These are phyloP conservation scores for Subanguina moxae DNA, from an alignment of 1,140 invertebrate genomes.

Conservation along the genomic window DNA sequence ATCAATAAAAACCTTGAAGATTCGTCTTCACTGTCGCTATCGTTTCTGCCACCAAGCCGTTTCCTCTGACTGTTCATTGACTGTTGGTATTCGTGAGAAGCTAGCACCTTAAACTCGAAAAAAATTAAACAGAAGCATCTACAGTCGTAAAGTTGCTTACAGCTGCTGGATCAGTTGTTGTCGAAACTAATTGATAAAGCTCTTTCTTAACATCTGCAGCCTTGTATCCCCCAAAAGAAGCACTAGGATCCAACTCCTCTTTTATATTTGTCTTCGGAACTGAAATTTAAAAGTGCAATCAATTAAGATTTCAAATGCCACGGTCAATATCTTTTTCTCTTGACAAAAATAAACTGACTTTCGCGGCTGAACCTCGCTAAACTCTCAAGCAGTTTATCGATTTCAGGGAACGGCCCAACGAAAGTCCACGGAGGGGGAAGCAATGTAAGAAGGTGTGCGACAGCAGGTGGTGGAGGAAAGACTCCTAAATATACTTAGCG, in stretches of 20 bases:
- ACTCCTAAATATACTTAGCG: constrained; percentile 23
- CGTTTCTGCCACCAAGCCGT: constrained; percentile 9
- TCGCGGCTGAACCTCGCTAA: constrained; percentile 44
- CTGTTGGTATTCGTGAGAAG: constrained; percentile 40
- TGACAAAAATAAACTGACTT: constrained; percentile 43
- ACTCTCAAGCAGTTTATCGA: constrained; percentile 48
- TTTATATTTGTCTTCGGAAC: constrained; percentile 38
- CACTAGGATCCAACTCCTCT: constrained; percentile 44
- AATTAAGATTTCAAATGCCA: background rate
- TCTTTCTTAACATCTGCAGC: constrained; percentile 57
- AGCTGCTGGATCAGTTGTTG: constrained; percentile 53
- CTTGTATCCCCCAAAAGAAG: constrained; percentile 43
- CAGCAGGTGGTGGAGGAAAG: constrained; percentile 52
- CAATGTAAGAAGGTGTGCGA: constrained; percentile 47
- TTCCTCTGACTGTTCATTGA: constrained; percentile 8
- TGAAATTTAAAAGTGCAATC: constrained; percentile 24
- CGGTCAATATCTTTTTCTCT: constrained; percentile 20
- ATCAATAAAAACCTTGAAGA: background rate
- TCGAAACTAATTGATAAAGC: constrained; percentile 54
- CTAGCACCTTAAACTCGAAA: constrained; percentile 33
- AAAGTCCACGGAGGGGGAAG: constrained; percentile 53
- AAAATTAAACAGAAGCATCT: constrained; percentile 1
- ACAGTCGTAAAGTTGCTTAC: constrained; percentile 28
- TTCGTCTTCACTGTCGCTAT: constrained; percentile 40
- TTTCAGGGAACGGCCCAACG: constrained; percentile 52